Evolutionary conservation across 2,797 vertebrate species (phyloP).

Genomic region (Uromys caudimaculatus): DNA sequence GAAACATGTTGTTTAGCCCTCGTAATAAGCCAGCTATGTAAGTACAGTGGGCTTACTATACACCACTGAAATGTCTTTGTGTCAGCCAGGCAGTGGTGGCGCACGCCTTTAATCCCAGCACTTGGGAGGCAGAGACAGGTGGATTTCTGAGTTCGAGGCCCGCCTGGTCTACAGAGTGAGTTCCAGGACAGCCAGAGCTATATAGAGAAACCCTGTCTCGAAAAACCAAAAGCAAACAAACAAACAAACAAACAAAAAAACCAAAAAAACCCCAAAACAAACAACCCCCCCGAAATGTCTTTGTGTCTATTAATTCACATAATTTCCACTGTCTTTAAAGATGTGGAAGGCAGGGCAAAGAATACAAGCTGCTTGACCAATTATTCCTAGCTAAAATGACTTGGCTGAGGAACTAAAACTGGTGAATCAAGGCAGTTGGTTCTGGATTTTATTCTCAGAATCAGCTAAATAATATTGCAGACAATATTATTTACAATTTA

Average conservation of each 20-base stretch:
- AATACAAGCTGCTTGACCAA: constrained; percentile 10
- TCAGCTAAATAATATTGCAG: background rate
- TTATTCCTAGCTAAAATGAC: background rate
- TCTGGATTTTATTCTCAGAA: background rate
- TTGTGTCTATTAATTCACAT: constrained; percentile 43
- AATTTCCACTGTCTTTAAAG: constrained; percentile 26
- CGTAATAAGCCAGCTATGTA: constrained; percentile 1
- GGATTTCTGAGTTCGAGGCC: too few relatives aligned
- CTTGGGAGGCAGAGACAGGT: too few relatives aligned
- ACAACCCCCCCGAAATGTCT: too few relatives aligned
- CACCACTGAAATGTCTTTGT: too few relatives aligned
- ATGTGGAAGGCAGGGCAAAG: constrained; percentile 6
- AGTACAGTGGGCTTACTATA: background rate
- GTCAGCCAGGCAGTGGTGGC: too few relatives aligned
- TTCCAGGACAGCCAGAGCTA: too few relatives aligned
- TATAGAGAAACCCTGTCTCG: too few relatives aligned
- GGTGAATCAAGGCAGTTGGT: background rate
- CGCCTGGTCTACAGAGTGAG: too few relatives aligned
- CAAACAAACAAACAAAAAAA: too few relatives aligned
- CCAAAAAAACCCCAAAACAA: too few relatives aligned
- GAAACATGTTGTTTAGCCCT: background rate
- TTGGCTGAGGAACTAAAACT: constrained; percentile 31
- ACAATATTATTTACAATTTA: constrained; percentile 34
- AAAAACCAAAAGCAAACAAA: too few relatives aligned
- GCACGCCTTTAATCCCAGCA: too few relatives aligned